Conservation (phyloP, 2,797 vertebrate species). For the Pseudotriccus pelzelni region DNA sequence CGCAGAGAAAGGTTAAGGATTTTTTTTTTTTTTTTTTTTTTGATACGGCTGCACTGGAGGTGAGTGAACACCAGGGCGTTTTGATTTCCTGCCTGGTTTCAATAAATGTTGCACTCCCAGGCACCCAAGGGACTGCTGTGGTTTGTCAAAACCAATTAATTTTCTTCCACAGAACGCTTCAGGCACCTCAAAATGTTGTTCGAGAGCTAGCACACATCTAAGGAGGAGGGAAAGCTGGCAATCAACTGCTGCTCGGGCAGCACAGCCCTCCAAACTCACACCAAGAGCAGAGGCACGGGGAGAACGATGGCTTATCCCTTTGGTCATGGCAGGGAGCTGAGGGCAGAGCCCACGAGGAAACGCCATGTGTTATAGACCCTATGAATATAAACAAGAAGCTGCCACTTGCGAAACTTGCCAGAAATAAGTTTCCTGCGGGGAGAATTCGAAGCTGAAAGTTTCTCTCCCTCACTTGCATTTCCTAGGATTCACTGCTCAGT, state of each 20-base stretch:
- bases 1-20: background rate
- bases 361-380: background rate
- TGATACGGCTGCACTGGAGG: conserved; percentile 22
- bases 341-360: background rate
- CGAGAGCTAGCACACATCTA: conserved; percentile 7
- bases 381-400: background rate
- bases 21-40: background rate
- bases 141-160: conserved; percentile 81
- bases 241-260: background rate
- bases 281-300: background rate
- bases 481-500: background rate
- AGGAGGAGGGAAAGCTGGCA: conserved; percentile 38
- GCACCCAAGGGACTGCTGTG: conserved; percentile 70
- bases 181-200: conserved; percentile 63
- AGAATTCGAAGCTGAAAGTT: conserved; percentile 7
- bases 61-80: conserved; percentile 40
- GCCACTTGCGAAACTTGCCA: background rate
- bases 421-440: background rate
- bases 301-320: background rate
- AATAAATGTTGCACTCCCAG: conserved; percentile 59
- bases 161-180: conserved; percentile 72
- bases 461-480: background rate
- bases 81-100: conserved; percentile 63
- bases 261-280: background rate
- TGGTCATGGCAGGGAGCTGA: background rate